Evolutionary conservation across 2,888 invertebrate genomes (phyloP).

Genomic region (Synanthedon tipuliformis): DNA sequence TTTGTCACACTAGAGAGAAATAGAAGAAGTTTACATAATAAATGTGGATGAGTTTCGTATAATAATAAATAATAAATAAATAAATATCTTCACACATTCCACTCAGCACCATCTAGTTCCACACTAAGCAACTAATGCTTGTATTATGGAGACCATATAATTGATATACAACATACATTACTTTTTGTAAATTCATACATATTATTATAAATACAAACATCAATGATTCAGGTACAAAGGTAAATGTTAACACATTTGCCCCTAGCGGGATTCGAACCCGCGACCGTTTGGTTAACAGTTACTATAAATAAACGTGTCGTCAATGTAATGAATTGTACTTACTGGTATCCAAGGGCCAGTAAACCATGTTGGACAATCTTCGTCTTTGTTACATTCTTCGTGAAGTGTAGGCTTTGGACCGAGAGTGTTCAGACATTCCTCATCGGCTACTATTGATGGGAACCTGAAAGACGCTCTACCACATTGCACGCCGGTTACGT

Average conservation of each 20-base stretch:
- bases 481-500: conserved; percentile 1
- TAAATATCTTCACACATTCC: no score
- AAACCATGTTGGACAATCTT: conserved; percentile 88
- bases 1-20: conserved; percentile 78
- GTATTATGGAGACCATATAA: no score
- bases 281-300: conserved; percentile 1
- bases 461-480: conserved; percentile 38
- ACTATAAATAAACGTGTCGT: no score
- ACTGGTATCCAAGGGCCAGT: conserved; percentile 92
- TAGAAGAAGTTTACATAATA: background rate
- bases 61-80: background rate
- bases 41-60: conserved; percentile 1
- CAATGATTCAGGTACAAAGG: no score
- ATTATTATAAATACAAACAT: no score
- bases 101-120: no score
- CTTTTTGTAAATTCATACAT: no score
- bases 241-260: no score
- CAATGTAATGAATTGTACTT: conserved; percentile 25
- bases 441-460: conserved; percentile 78
- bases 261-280: no score
- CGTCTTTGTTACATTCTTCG: conserved; percentile 80
- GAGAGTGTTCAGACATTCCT: conserved; percentile 75
- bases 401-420: conserved; percentile 78
- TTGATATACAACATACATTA: no score
- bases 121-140: no score